Evolutionary conservation across 1,140 invertebrate species (phyloP).

Genomic region (Kradibia gibbosae): DNA sequence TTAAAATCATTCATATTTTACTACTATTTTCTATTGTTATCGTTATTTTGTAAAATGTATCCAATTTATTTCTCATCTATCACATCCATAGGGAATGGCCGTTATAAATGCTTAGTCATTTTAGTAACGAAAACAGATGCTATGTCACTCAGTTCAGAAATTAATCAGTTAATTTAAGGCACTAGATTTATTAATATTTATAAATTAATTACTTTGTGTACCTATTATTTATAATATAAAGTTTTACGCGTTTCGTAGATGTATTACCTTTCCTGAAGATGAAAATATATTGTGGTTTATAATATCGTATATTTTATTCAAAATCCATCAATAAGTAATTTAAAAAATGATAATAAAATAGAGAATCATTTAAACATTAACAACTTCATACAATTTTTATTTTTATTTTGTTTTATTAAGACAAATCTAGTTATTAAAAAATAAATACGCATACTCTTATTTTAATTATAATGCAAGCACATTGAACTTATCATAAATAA

Average conservation of each 20-base stretch:
- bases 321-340: not conserved
- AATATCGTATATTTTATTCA: not conserved
- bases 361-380: not conserved
- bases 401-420: not conserved
- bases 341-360: no score
- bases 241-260: no score
- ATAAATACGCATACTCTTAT: not conserved
- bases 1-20: no score
- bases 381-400: not conserved
- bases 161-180: not conserved
- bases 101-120: not conserved
- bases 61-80: no score
- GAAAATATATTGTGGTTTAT: not conserved
- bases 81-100: no score
- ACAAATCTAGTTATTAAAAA: not conserved
- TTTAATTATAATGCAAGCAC: not conserved
- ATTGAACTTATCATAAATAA: conserved; percentile 4
- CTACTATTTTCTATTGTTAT: no score
- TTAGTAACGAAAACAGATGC: not conserved
- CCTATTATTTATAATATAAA: not conserved
- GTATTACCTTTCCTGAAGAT: not conserved
- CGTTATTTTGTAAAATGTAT: no score
- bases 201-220: not conserved
- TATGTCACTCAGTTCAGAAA: not conserved
- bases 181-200: not conserved